These are phyloP conservation scores for Siniperca chuatsi DNA, from an alignment of 2,113 vertebrate species.

Conservation along the genomic window DNA sequence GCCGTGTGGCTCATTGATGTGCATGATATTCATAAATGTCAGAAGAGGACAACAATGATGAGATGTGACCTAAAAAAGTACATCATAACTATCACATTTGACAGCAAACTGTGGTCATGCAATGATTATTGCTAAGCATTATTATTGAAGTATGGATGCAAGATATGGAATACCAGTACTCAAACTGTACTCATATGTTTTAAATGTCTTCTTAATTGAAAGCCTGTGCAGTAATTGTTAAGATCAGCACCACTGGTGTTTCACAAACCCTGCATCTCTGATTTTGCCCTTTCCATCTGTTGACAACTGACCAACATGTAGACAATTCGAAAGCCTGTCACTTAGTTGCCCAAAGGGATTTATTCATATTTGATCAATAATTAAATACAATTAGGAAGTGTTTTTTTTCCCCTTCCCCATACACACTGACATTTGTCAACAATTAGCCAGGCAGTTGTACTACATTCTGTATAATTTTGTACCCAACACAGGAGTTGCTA, in stretches of 20 bases:
- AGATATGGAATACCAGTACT: no score
- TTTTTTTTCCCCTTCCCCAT: no score
- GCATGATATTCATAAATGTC: background rate
- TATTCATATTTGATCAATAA: conserved; percentile 48
- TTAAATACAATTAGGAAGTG: conserved; percentile 15
- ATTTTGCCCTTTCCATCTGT: background rate
- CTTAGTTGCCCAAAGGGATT: conserved; percentile 31
- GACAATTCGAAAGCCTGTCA: background rate
- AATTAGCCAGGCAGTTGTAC: background rate
- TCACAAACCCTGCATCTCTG: background rate
- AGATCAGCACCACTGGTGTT: background rate
- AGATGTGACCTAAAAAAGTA: background rate
- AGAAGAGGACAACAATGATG: background rate
- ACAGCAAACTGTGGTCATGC: background rate
- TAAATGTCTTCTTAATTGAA: background rate
- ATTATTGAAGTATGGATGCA: background rate
- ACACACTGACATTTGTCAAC: conserved; percentile 17
- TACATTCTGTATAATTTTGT: background rate
- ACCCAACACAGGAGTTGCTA: background rate
- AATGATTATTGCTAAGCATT: no score
- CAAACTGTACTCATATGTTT: background rate
- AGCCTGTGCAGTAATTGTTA: background rate
- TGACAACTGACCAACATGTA: background rate
- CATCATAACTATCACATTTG: background rate
- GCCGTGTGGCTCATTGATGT: background rate